Percentiles rank a stretch among this genome's conserved stretches.
Conservation (phyloP, 2,888 invertebrate genomes). For the Cylloceria caligata region DNA sequence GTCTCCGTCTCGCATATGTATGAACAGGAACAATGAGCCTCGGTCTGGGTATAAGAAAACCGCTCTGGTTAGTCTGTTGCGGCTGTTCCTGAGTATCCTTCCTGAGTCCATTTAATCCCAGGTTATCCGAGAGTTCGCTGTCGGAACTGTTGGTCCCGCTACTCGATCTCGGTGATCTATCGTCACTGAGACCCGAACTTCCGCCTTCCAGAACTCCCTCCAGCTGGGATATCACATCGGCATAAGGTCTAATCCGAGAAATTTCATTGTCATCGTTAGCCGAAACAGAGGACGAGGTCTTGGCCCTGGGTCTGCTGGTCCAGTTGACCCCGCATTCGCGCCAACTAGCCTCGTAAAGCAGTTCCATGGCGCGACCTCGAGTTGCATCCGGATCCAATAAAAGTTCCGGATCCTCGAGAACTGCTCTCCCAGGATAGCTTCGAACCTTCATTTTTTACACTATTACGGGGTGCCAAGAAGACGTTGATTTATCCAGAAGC, state of each 20-base stretch:
- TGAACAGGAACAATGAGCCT: slow-evolving; percentile 95
- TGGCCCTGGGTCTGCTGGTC: slow-evolving; percentile 71
- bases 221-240: slow-evolving; percentile 76
- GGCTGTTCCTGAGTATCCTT: slow-evolving; percentile 62
- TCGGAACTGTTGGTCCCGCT: slow-evolving; percentile 75
- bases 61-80: slow-evolving; percentile 70
- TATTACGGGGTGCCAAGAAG: background rate
- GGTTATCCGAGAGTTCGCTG: slow-evolving; percentile 77
- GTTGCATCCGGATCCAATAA: slow-evolving; percentile 90
- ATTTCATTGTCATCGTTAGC: slow-evolving; percentile 57
- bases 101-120: slow-evolving; percentile 74
- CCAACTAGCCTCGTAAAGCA: slow-evolving; percentile 95
- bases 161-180: slow-evolving; percentile 75
- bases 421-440: slow-evolving; percentile 93
- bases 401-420: slow-evolving; percentile 87
- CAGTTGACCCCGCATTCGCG: slow-evolving; percentile 86
- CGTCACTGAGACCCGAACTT: slow-evolving; percentile 48
- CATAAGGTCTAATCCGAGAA: slow-evolving; percentile 70
- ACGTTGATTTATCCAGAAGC: background rate
- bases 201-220: slow-evolving; percentile 75
- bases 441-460: slow-evolving; percentile 90
- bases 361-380: slow-evolving; percentile 89
- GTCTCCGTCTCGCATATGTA: slow-evolving; percentile 92
- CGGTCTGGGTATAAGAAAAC: slow-evolving; percentile 93
- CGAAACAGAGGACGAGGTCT: slow-evolving; percentile 40